phyloP scores from a whole-genome alignment of 2,797 vertebrate species.

The Dermochelys coriacea region DNA sequence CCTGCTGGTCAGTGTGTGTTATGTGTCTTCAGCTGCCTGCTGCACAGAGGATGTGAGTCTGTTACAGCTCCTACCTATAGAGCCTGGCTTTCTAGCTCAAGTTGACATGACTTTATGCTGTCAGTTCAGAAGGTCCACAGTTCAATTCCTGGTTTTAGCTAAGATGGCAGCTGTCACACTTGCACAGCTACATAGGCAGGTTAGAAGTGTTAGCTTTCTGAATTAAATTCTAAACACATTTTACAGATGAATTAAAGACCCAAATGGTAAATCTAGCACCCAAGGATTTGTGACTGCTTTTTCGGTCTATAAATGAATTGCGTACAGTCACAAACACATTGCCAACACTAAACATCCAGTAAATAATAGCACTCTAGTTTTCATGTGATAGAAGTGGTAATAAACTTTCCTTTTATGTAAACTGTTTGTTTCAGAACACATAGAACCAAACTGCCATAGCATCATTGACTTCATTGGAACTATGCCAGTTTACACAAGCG shows the following conservation, averaged over 20 bases:
- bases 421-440: background rate
- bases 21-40: background rate
- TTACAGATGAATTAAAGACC: background rate
- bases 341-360: background rate
- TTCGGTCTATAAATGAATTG: background rate
- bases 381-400: background rate
- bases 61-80: background rate
- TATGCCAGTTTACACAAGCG: background rate
- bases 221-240: background rate
- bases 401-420: slow-evolving; percentile 23
- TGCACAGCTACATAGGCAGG: background rate
- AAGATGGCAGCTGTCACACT: background rate
- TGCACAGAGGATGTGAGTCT: background rate
- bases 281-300: background rate
- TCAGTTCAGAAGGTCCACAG: background rate
- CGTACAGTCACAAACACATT: background rate
- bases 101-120: background rate
- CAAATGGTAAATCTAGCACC: background rate
- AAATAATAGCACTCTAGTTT: slow-evolving; percentile 17
- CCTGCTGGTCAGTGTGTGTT: background rate
- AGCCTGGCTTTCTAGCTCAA: background rate
- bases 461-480: slow-evolving; percentile 8
- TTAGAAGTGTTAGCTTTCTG: background rate
- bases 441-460: slow-evolving; percentile 21
- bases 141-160: background rate